phyloP scores from a whole-genome alignment of 2,888 invertebrate genomes.

The Embidobia sp. region DNA sequence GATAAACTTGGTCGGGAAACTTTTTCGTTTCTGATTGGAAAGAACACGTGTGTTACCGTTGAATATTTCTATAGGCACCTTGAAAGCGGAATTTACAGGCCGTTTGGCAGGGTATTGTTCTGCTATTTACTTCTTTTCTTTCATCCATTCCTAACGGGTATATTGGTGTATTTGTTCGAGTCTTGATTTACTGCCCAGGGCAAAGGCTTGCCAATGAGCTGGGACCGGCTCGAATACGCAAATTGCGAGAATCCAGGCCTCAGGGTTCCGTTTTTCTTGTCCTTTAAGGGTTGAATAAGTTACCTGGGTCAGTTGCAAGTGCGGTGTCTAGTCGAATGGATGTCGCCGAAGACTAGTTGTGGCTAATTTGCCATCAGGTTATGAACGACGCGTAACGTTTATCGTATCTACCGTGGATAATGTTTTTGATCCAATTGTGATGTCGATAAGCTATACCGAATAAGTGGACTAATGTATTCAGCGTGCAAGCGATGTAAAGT shows the following conservation, averaged over 20 bases:
- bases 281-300: conserved; percentile 68
- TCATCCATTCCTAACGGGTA: conserved; percentile 56
- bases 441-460: conserved; percentile 11
- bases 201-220: conserved; percentile 71
- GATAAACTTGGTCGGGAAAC: conserved; percentile 15
- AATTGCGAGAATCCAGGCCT: conserved; percentile 79
- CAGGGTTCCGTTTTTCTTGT: conserved; percentile 50
- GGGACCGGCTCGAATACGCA: conserved; percentile 68
- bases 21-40: conserved; percentile 18
- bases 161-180: conserved; percentile 67
- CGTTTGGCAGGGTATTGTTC: conserved; percentile 40
- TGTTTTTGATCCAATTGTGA: conserved; percentile 1
- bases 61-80: conserved; percentile 45
- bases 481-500: not conserved
- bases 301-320: conserved; percentile 78
- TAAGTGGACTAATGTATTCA: conserved; percentile 7
- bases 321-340: conserved; percentile 72
- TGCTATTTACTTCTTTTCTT: conserved; percentile 59
- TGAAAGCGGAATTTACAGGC: conserved; percentile 46
- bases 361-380: conserved; percentile 30
- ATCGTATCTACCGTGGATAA: conserved; percentile 17
- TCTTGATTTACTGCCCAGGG: conserved; percentile 76
- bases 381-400: not conserved
- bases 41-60: conserved; percentile 33
- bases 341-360: conserved; percentile 56